phyloP scores from a whole-genome alignment of 2,113 vertebrate genomes.

The Mastomys natalensis region DNA sequence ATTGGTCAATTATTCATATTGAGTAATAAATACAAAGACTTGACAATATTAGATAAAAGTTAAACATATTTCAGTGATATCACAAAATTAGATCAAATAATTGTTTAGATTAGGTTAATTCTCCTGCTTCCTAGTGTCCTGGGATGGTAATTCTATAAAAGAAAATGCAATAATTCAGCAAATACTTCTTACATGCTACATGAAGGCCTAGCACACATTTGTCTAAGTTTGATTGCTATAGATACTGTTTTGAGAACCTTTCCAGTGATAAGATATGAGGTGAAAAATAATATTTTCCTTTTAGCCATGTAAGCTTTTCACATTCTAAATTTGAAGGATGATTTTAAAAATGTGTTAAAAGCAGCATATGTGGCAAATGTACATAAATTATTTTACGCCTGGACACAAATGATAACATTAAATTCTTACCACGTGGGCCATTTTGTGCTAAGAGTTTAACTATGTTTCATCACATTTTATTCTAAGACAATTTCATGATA shows the following conservation, averaged over 20 bases:
- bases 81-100: not conserved
- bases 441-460: not conserved
- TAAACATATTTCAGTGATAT: not conserved
- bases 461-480: not conserved
- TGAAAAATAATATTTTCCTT: slow-evolving; percentile 38
- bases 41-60: not conserved
- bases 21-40: not conserved
- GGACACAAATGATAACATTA: not conserved
- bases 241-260: not conserved
- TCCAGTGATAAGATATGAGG: not conserved
- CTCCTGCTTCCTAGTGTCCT: not conserved
- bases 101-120: not conserved
- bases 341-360: not conserved
- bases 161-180: not conserved
- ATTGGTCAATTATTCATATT: not conserved
- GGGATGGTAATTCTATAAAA: not conserved
- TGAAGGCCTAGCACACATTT: not conserved
- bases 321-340: not conserved
- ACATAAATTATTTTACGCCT: not conserved
- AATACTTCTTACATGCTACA: not conserved
- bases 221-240: not conserved
- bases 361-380: not conserved
- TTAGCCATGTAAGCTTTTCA: not conserved
- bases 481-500: not conserved
- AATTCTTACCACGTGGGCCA: not conserved